phyloP scores from a whole-genome alignment of 2,113 vertebrate genomes.

The Coregonus clupeaformis region DNA sequence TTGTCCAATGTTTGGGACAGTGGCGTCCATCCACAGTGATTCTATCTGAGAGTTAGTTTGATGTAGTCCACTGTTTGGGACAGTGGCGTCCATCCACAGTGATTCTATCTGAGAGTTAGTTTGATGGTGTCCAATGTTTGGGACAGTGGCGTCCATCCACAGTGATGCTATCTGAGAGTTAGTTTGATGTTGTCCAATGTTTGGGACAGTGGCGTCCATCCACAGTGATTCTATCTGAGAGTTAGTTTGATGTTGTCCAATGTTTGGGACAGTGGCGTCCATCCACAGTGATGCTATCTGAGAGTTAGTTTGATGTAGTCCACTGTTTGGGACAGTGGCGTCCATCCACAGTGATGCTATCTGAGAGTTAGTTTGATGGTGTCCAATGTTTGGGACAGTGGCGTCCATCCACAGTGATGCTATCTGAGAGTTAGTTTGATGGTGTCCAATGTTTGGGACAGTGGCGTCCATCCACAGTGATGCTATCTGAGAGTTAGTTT shows the following conservation, averaged over 20 bases:
- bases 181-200: too few species aligned
- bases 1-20: too few species aligned
- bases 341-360: not conserved
- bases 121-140: too few species aligned
- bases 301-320: too few species aligned
- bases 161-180: not conserved
- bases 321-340: too few species aligned
- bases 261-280: too few species aligned
- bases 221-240: not conserved
- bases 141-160: too few species aligned
- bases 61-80: too few species aligned
- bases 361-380: not conserved
- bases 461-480: not conserved
- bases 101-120: not conserved
- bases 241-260: too few species aligned
- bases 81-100: not conserved
- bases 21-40: not conserved
- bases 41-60: not conserved
- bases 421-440: not conserved
- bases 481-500: not conserved
- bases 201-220: too few species aligned
- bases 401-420: not conserved
- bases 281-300: not conserved
- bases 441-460: too few species aligned
- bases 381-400: too few species aligned